Evolutionary conservation across 1,140 invertebrate species (phyloP).

Genomic region (Dendroctonus ponderosae): DNA sequence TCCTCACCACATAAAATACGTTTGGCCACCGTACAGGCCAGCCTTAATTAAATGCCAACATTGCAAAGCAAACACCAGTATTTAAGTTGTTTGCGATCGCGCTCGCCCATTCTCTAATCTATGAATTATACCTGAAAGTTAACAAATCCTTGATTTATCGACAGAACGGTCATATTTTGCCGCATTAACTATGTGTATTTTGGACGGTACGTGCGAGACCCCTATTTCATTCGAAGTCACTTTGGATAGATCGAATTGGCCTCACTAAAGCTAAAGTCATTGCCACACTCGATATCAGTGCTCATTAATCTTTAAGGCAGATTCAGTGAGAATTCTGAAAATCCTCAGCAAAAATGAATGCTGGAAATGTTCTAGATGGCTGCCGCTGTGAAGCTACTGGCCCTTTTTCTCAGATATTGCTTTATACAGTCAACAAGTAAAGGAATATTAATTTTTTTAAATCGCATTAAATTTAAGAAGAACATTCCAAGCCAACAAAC

Average conservation of each 20-base stretch:
- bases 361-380: too few species aligned
- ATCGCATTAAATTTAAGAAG: too few species aligned
- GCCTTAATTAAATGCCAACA: constrained; percentile 44
- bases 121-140: constrained; percentile 46
- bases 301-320: too few species aligned
- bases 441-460: too few species aligned
- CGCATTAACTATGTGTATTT: constrained; percentile 10
- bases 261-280: neutral
- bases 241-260: neutral
- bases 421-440: too few species aligned
- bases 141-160: constrained; percentile 48
- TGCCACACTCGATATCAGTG: too few species aligned
- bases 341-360: too few species aligned
- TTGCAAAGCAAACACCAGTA: constrained; percentile 43
- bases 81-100: constrained; percentile 46
- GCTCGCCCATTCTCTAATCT: constrained; percentile 43
- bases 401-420: too few species aligned
- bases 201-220: constrained; percentile 1
- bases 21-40: constrained; percentile 13
- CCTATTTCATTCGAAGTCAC: neutral
- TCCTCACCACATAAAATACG: constrained; percentile 27
- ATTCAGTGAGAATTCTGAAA: too few species aligned
- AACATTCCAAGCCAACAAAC: too few species aligned
- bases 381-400: too few species aligned
- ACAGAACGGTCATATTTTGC: constrained; percentile 34